Evolutionary conservation across 2,797 vertebrate genomes (phyloP).

Genomic region (Sphenopsis melanotis): DNA sequence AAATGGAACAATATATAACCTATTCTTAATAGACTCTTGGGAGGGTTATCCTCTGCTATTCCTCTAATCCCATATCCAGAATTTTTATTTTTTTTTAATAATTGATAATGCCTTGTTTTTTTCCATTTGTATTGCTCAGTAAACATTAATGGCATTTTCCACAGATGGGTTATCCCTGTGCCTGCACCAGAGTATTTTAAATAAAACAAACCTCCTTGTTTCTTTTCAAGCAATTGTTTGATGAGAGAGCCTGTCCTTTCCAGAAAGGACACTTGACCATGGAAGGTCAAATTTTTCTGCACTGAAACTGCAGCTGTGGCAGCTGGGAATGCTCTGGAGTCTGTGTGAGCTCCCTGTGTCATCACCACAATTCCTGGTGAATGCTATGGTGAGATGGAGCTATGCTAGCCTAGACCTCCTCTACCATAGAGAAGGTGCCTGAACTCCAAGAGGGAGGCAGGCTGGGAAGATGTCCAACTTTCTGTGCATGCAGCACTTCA

Average conservation of each 20-base stretch:
- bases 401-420: neutral
- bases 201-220: neutral
- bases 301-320: neutral
- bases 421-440: neutral
- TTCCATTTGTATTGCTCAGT: neutral
- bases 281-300: neutral
- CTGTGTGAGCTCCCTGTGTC: neutral
- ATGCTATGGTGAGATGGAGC: neutral
- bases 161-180: neutral
- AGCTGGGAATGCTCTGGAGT: neutral
- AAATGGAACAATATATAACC: slow-evolving; percentile 50
- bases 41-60: slow-evolving; percentile 29
- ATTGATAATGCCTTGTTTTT: neutral
- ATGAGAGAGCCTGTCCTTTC: neutral
- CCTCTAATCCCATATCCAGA: neutral
- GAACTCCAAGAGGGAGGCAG: neutral
- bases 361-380: too few relatives aligned
- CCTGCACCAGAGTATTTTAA: neutral
- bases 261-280: neutral
- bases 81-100: neutral
- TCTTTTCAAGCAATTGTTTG: neutral
- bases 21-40: slow-evolving; percentile 46
- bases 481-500: neutral
- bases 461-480: neutral
- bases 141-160: neutral